These are phyloP conservation scores for Progne subis DNA, from an alignment of 2,113 vertebrate species.

Conservation along the genomic window DNA sequence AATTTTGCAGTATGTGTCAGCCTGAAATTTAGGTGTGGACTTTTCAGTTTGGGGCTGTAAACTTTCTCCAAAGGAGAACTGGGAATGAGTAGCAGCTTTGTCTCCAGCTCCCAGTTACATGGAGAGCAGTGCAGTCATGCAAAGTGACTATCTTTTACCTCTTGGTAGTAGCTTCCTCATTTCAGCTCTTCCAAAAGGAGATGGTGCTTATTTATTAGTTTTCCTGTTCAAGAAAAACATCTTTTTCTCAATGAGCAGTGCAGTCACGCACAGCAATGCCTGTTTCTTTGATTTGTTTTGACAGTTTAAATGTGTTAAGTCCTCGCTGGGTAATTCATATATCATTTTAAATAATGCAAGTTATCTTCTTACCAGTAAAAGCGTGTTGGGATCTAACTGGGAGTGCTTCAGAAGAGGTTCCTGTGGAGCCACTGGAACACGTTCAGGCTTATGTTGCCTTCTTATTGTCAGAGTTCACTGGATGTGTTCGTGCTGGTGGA, in stretches of 20 bases:
- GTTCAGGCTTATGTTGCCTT: background rate
- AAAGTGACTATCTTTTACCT: background rate
- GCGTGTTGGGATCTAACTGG: fast-evolving
- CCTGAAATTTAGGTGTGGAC: background rate
- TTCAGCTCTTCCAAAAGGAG: background rate
- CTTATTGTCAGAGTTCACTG: background rate
- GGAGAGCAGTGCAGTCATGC: background rate
- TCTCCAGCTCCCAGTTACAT: background rate
- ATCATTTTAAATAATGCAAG: background rate
- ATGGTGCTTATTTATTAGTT: background rate
- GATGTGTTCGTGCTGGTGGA: background rate
- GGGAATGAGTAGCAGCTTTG: background rate
- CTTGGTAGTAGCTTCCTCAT: background rate
- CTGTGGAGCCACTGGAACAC: background rate
- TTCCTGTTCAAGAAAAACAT: background rate
- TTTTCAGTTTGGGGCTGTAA: background rate
- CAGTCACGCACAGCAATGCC: background rate
- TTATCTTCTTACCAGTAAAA: background rate
- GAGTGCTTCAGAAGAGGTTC: background rate
- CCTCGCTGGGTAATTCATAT: background rate
- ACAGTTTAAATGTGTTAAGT: background rate
- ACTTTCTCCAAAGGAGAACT: background rate
- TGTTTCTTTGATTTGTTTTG: background rate
- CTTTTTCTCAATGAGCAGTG: background rate
- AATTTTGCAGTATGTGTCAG: background rate